Evolutionary conservation across 2,113 vertebrate genomes (phyloP), one percentile per base, ranked within the genome.

Genomic region (Beaufortia kweichowensis): DNA sequence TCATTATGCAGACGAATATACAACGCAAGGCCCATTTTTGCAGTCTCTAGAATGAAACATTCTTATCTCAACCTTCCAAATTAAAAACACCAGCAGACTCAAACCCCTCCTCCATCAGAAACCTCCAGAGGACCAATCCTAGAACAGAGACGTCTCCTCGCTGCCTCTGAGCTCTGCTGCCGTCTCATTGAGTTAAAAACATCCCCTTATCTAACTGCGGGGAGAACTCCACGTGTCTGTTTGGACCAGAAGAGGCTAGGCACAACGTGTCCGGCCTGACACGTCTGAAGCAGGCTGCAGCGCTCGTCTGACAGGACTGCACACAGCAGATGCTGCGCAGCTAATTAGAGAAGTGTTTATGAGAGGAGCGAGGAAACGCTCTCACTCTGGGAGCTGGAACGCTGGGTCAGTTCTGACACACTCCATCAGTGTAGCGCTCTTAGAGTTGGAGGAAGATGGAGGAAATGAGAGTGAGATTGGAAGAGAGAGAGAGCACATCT

Each of bases 341-440:
- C 86, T 90, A 91, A 92, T 92, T 91, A 90, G 79, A 77, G 55
- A 71, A 81, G 66, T 75, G 79, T 83, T 83, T 83, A 73, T 79
- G 60, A 66, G 66, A 81, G 41, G 31, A 28, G 67, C 46, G 61
- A 61, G 21, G 55, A 79, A 79, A 57, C 76, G 66, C 59, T 67
- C 67, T 79, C 82, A 81, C 82, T 81, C 59, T 48, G 90, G 90
- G 89, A 90, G 88, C 84, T 86, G 83, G 85, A 90, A 84, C 80
- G 82, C 79, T 85, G 84, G 88, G 89, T 90, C 90, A 91, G 79
- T 76, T 84, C 85, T 87, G 85, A 92, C 85, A 89, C 83, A 86
- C 87, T 84, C 35, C 79, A 87, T 85, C 80, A 82, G 76, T 83
- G 29, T 75, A 78, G 81, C 76, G 82, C 67, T 71, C 78, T 84